Conservation (phyloP, 1,140 invertebrate genomes). For the Anastatus disparis region DNA sequence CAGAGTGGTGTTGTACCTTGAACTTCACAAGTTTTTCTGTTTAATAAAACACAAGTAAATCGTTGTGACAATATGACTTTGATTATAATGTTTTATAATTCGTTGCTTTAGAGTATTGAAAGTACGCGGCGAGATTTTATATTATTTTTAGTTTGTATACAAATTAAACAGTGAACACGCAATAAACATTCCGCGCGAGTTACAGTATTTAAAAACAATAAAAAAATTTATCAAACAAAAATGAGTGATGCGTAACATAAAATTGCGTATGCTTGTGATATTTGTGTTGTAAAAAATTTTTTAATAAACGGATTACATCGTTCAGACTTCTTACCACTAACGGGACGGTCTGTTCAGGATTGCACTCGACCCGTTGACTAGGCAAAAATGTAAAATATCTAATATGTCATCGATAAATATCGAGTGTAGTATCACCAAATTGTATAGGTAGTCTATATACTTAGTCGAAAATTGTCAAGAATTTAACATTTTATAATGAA, state of each 20-base stretch:
- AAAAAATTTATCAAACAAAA: constrained; percentile 53
- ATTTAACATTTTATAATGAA: neutral
- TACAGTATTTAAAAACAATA: constrained; percentile 44
- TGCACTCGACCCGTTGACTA: constrained; percentile 54
- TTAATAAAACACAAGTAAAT: neutral
- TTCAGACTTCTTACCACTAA: constrained; percentile 51
- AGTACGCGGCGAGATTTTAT: neutral
- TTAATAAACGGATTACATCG: constrained; percentile 47
- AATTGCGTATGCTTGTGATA: neutral
- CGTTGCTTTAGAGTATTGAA: constrained; percentile 3
- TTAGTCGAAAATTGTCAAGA: neutral
- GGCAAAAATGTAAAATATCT: constrained; percentile 45
- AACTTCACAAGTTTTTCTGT: neutral
- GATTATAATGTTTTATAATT: constrained; percentile 5
- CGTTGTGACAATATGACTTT: neutral
- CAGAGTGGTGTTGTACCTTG: constrained; percentile 17
- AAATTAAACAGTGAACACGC: constrained; percentile 43
- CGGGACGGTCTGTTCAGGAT: constrained; percentile 45
- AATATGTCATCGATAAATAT: constrained; percentile 45
- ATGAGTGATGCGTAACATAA: constrained; percentile 41
- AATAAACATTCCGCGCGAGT: constrained; percentile 49
- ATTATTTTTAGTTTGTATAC: neutral
- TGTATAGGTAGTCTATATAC: constrained; percentile 11
- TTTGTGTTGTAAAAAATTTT: constrained; percentile 28
- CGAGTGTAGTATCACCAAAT: constrained; percentile 43